These are phyloP conservation scores for Pyrochroa serraticornis DNA, from an alignment of 2,888 invertebrate species.

Conservation along the genomic window DNA sequence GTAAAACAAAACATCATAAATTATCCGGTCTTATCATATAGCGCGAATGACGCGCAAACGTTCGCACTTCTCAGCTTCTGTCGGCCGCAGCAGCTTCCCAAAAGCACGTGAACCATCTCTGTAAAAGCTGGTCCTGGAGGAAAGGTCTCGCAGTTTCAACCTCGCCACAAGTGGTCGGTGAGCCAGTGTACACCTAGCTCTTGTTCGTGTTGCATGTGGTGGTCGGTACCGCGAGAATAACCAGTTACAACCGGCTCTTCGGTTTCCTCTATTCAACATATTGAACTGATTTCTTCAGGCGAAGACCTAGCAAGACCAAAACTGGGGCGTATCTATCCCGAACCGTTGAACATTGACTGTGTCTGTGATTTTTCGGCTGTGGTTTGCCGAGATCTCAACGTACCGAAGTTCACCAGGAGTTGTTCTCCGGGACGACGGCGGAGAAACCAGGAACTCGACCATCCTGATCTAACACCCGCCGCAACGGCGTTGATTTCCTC, in stretches of 20 bases:
- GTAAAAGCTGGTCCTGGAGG: constrained; percentile 45
- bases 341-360: constrained; percentile 28
- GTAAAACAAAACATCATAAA: background rate
- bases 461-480: constrained; percentile 9
- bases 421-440: constrained; percentile 35
- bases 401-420: constrained; percentile 34
- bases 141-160: constrained; percentile 45
- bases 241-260: constrained; percentile 38
- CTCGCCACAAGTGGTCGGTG: constrained; percentile 37
- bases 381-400: constrained; percentile 27
- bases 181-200: constrained; percentile 46
- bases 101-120: constrained; percentile 46
- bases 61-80: constrained; percentile 16
- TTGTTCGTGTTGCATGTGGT: constrained; percentile 38
- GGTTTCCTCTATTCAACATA: constrained; percentile 26
- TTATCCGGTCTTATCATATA: constrained; percentile 15
- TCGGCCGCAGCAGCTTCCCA: constrained; percentile 26
- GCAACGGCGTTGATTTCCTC: constrained; percentile 27
- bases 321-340: constrained; percentile 36
- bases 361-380: constrained; percentile 33
- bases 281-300: constrained; percentile 18
- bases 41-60: constrained; percentile 9
- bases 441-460: constrained; percentile 20
- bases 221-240: constrained; percentile 32
- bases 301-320: constrained; percentile 22